Evolutionary conservation across 2,888 invertebrate species (phyloP).

Genomic region (Cheilosia scutellata): DNA sequence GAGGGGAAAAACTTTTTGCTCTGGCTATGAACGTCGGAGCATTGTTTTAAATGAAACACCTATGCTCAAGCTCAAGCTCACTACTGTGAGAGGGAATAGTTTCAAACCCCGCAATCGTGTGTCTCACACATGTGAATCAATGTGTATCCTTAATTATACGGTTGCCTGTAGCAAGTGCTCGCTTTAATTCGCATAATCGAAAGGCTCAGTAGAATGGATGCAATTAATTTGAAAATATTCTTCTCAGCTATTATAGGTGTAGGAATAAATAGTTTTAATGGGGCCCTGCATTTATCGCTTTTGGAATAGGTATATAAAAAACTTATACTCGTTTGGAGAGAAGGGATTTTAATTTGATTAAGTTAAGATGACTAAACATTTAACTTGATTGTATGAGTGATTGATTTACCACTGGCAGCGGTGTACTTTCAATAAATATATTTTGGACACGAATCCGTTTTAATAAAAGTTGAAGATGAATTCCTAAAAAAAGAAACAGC

Average conservation of each 20-base stretch:
- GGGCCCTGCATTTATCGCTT: too few species aligned
- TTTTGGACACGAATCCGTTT: too few species aligned
- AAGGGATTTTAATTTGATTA: too few species aligned
- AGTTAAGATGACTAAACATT: too few species aligned
- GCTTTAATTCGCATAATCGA: constrained; percentile 21
- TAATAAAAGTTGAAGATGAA: too few species aligned
- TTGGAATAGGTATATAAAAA: too few species aligned
- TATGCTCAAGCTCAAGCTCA: constrained; percentile 6
- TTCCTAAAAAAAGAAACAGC: too few species aligned
- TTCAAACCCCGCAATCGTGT: constrained; percentile 3
- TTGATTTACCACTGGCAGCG: too few species aligned
- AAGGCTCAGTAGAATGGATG: constrained; percentile 14
- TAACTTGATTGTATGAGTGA: too few species aligned
- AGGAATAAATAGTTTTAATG: too few species aligned
- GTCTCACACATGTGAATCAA: constrained; percentile 1
- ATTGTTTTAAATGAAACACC: constrained; percentile 73
- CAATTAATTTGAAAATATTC: constrained; percentile 18
- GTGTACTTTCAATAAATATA: too few species aligned
- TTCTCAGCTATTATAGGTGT: background rate
- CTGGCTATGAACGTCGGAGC: constrained; percentile 31
- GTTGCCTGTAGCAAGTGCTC: background rate
- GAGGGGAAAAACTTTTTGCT: constrained; percentile 50
- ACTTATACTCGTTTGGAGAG: too few species aligned
- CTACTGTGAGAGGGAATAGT: constrained; percentile 7
- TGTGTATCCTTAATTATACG: constrained; percentile 36